Conservation (phyloP, 1,140 invertebrate species). For the Solen grandis region DNA sequence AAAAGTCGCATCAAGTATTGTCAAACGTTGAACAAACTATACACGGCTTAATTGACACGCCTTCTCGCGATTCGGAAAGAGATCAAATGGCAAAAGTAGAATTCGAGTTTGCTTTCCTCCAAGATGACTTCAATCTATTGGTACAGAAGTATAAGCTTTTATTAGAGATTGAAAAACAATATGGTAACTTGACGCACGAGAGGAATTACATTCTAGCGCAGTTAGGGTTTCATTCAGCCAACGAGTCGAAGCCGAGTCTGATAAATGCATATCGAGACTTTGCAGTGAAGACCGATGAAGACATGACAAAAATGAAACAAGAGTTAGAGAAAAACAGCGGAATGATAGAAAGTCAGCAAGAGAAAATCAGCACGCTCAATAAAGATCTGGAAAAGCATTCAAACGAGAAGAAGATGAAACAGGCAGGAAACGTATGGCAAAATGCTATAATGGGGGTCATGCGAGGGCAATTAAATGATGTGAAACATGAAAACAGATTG, state of each 20-base stretch:
- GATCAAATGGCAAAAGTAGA: conserved; percentile 50
- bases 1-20: neutral
- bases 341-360: conserved; percentile 48
- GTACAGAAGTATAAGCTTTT: conserved; percentile 34
- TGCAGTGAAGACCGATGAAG: conserved; percentile 48
- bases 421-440: conserved; percentile 45
- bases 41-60: conserved; percentile 1
- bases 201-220: conserved; percentile 46
- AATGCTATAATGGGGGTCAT: conserved; percentile 46
- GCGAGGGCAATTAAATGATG: conserved; percentile 44
- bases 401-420: conserved; percentile 32
- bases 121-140: conserved; percentile 31
- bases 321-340: conserved; percentile 35
- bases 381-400: conserved; percentile 37
- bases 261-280: conserved; percentile 50
- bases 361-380: conserved; percentile 31
- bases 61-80: conserved; percentile 35
- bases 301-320: conserved; percentile 24
- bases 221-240: conserved; percentile 15
- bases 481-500: conserved; percentile 47
- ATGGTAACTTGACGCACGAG: conserved; percentile 37
- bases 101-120: conserved; percentile 35
- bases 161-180: conserved; percentile 35
- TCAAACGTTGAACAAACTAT: conserved; percentile 15
- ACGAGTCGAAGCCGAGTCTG: conserved; percentile 40